Percentiles rank a stretch among this genome's conserved stretches.
These are phyloP conservation scores for Nyctereutes procyonoides DNA, from an alignment of 2,113 vertebrate genomes.

Conservation along the genomic window DNA sequence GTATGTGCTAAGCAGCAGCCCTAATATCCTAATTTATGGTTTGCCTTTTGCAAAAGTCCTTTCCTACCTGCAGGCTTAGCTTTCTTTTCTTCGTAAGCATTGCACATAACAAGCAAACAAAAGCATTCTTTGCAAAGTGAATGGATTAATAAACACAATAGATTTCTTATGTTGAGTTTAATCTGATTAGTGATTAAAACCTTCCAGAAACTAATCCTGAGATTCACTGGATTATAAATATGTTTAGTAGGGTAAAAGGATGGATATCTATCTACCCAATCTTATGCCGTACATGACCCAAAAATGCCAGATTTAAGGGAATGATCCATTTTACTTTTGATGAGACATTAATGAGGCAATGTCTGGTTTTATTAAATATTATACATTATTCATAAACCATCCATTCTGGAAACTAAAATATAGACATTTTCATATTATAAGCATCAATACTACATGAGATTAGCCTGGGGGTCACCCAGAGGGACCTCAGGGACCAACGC, in stretches of 20 bases:
- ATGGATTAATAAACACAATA: background rate
- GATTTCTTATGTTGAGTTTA: slow-evolving; percentile 52
- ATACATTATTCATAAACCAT: slow-evolving; percentile 81
- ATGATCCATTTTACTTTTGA: slow-evolving; percentile 69
- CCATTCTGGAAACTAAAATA: slow-evolving; percentile 82
- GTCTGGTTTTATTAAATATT: slow-evolving; percentile 82
- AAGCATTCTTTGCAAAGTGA: background rate
- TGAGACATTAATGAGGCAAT: slow-evolving; percentile 80
- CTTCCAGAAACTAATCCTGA: background rate
- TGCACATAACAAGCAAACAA: background rate
- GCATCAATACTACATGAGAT: slow-evolving; percentile 84
- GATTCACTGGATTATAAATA: background rate
- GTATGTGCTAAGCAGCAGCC: too few relatives aligned
- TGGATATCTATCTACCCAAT: background rate
- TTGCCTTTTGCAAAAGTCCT: fast-evolving
- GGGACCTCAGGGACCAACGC: slow-evolving; percentile 61
- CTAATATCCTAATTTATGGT: fast-evolving
- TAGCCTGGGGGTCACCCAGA: slow-evolving; percentile 78
- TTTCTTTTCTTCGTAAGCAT: background rate
- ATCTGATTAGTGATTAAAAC: slow-evolving; percentile 38
- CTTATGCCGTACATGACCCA: slow-evolving; percentile 57
- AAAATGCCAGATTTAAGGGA: slow-evolving; percentile 74
- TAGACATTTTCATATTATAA: slow-evolving; percentile 84
- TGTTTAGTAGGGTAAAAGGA: background rate
- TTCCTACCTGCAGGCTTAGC: background rate